Conservation (phyloP, 2,888 invertebrate genomes). For the Anthophora plumipes region DNA sequence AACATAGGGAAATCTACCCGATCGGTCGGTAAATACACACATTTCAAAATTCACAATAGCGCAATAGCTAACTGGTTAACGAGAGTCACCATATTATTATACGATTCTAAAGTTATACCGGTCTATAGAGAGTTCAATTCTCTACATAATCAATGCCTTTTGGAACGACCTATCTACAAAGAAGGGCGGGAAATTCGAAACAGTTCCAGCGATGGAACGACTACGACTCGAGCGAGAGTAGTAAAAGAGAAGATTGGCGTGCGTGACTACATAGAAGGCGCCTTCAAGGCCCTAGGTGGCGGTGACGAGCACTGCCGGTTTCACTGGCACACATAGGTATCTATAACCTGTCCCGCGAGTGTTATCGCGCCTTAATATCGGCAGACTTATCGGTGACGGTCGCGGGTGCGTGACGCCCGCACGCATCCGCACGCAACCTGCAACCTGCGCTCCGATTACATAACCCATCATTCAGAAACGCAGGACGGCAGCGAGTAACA, state of each 20-base stretch:
- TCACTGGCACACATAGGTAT: conserved; percentile 30
- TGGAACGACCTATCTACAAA: too few species aligned
- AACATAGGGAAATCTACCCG: too few species aligned
- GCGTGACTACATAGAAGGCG: conserved; percentile 7
- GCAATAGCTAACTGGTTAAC: too few species aligned
- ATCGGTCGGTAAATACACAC: too few species aligned
- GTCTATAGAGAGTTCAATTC: too few species aligned
- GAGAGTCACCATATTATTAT: too few species aligned
- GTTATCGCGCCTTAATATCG: conserved; percentile 49
- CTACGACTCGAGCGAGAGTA: neutral
- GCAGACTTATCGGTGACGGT: conserved; percentile 28
- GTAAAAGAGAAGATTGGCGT: neutral
- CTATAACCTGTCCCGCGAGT: conserved; percentile 38
- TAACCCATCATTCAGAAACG: conserved; percentile 54
- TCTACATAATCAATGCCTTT: too few species aligned
- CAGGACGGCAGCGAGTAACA: conserved; percentile 34
- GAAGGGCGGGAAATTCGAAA: too few species aligned
- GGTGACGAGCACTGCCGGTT: conserved; percentile 5
- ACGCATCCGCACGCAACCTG: conserved; percentile 31
- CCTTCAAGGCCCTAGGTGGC: conserved; percentile 26
- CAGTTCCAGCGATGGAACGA: neutral
- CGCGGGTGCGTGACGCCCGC: conserved; percentile 28
- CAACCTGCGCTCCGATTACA: conserved; percentile 49
- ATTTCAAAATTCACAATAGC: too few species aligned
- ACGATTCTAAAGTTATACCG: too few species aligned